phyloP scores from a whole-genome alignment of 2,797 vertebrate species.

The Uromys caudimaculatus region DNA sequence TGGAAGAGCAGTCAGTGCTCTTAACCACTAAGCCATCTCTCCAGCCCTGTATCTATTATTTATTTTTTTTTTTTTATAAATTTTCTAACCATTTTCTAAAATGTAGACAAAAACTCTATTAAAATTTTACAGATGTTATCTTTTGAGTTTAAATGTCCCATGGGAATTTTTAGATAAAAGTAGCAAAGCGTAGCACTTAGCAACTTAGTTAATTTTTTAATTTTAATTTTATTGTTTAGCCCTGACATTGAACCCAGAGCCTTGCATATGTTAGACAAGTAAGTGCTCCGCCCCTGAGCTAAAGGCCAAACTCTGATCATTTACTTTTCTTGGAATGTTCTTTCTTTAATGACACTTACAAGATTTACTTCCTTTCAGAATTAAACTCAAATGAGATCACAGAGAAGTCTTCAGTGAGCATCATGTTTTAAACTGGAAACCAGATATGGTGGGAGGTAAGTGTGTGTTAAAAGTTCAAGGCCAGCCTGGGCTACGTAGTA shows the following conservation, averaged over 20 bases:
- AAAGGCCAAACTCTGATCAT: neutral
- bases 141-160: conserved; percentile 22
- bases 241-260: neutral
- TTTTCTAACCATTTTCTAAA: neutral
- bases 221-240: neutral
- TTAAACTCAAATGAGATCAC: neutral
- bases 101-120: conserved; percentile 27
- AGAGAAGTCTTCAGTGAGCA: neutral
- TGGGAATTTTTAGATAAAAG: conserved; percentile 32
- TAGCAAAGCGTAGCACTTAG: neutral
- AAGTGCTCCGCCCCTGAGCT: neutral
- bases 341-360: conserved; percentile 14
- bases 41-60: too few relatives aligned
- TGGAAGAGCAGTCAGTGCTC: too few relatives aligned
- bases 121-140: neutral
- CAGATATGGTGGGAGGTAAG: too few relatives aligned
- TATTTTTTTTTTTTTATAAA: neutral
- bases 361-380: conserved; percentile 27
- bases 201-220: neutral
- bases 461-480: neutral
- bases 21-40: too few relatives aligned
- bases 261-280: neutral
- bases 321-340: conserved; percentile 45
- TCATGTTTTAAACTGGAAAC: neutral
- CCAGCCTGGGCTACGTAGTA: neutral